Evolutionary conservation across 2,888 invertebrate species (phyloP), one percentile per base, ranked within the genome.

Genomic region (Agrenia bidenticulata): DNA sequence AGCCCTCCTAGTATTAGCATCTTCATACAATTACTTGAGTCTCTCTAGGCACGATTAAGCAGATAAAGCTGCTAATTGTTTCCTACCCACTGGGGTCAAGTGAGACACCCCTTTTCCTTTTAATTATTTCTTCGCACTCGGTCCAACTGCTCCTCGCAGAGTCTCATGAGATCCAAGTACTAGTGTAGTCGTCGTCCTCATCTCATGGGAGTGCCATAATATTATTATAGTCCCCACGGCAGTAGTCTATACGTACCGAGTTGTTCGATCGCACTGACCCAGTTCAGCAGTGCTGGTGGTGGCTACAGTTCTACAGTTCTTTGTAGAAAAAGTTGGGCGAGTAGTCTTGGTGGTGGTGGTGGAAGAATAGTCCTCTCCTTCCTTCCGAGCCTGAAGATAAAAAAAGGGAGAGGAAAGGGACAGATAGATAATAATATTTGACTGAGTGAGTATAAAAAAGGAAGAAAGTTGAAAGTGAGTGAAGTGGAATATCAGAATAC

Each of bases 241-340:
- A 45, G 57, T 56, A 57, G 50, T 63, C 42, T 45, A 61, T 56
- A 66, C 58, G 63, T 63, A 63, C 60, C 61, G 61, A 64, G 54
- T 58, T 67, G 64, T 74, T 73, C 73, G 74, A 74, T 74, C 74
- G 69, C 70, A 74, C 73, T 74, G 74, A 74, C 73, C 74, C 73
- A 73, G 73, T 73, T 74, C 74, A 74, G 32, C 69, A 64, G 63
- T 63, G 67, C 67, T 51, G 61, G 56, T 19, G 39, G 37, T 39
- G 39, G 56, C 39, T 37, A 56, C 17, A 17, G 17, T 11, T 7
- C 4, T 32, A 32, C 32, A 32, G 32, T 32, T 32, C 32, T 11
- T 32, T 32, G 4, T 32, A 19, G 62, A 49, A 53, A 37, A 51
- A 54, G 41, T 54, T 27, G 50, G 41, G n/a, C 42, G 41, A 45